These are phyloP conservation scores for Prunella himalayana DNA, from an alignment of 2,113 vertebrate species.

Conservation along the genomic window DNA sequence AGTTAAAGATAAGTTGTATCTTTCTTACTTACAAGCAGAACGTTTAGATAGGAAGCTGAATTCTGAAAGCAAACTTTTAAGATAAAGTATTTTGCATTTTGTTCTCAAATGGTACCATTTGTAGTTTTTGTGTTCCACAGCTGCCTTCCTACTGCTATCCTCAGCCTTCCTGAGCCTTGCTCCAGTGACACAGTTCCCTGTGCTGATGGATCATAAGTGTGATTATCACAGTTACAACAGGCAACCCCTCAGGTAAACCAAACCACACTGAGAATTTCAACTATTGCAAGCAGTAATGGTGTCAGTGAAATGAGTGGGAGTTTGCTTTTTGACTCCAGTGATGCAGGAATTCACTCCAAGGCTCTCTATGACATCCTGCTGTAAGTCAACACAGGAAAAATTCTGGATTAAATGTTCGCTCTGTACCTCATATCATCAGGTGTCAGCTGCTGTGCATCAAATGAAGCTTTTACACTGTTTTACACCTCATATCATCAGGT, in stretches of 20 bases:
- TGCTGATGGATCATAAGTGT: not conserved
- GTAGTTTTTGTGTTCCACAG: not conserved
- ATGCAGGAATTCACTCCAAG: not conserved
- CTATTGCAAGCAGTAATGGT: not conserved
- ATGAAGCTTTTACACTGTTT: not conserved
- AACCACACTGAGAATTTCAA: not conserved
- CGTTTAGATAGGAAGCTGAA: not conserved
- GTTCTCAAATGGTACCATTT: not conserved
- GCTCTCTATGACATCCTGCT: not conserved
- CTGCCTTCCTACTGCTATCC: not conserved
- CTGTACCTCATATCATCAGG: not conserved
- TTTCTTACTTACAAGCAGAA: not conserved
- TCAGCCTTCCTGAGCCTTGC: not conserved
- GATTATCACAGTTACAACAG: not conserved
- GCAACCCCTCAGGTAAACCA: not conserved
- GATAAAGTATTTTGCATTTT: not conserved
- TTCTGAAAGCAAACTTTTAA: not conserved
- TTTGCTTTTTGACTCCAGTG: not conserved
- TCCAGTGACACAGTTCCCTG: not conserved
- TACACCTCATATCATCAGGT: not conserved
- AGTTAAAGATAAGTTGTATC: not conserved
- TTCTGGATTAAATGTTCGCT: not conserved
- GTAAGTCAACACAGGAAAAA: not conserved
- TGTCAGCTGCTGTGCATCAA: not conserved
- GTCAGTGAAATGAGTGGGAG: not conserved